phyloP scores from a whole-genome alignment of 2,888 invertebrate species.

The Drosophila algonquin region DNA sequence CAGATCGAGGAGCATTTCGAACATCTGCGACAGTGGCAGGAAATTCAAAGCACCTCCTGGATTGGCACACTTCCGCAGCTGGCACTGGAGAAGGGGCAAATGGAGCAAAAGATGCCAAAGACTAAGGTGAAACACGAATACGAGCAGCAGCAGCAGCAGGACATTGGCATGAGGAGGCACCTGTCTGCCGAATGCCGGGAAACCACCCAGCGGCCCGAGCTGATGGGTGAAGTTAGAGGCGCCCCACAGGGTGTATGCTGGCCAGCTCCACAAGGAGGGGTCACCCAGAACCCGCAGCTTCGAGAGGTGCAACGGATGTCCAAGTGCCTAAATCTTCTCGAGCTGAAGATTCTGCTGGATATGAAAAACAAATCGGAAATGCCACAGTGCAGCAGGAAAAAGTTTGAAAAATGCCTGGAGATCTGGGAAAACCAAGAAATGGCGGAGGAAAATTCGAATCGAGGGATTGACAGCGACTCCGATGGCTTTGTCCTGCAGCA shows the following conservation, averaged over 20 bases:
- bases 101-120: no score
- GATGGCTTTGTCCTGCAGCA: not conserved
- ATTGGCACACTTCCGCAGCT: no score
- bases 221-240: not conserved
- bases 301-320: not conserved
- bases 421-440: not conserved
- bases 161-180: no score
- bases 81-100: not conserved
- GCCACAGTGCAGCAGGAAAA: not conserved
- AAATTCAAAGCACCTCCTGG: not conserved
- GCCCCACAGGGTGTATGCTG: not conserved
- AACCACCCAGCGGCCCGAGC: no score
- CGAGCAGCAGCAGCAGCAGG: no score
- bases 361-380: slow-evolving; percentile 13
- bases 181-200: not conserved
- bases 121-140: no score
- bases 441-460: not conserved
- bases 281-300: not conserved
- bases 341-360: not conserved
- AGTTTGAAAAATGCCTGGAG: not conserved
- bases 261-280: not conserved
- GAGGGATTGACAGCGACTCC: not conserved
- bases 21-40: not conserved
- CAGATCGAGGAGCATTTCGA: not conserved
- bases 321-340: not conserved